Percentiles rank a stretch among this genome's conserved stretches.
Evolutionary conservation across 2,888 invertebrate genomes (phyloP).

Genomic region (Harpalus rubripes): DNA sequence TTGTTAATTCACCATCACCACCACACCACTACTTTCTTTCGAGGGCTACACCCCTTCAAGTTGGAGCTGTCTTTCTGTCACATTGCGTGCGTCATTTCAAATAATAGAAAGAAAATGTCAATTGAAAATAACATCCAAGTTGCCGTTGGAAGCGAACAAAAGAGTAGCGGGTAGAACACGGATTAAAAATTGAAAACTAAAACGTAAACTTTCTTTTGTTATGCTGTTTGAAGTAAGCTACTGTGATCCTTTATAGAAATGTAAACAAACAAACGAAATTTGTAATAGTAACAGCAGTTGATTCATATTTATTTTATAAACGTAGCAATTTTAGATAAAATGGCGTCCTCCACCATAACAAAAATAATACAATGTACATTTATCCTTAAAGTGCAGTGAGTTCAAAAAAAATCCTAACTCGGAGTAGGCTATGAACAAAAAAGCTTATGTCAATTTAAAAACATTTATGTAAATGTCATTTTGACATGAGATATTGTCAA

Average conservation of each 20-base stretch:
- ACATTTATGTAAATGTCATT: too few relatives aligned
- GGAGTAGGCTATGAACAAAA: too few relatives aligned
- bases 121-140: constrained; percentile 58
- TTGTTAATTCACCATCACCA: background rate
- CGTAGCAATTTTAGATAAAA: too few relatives aligned
- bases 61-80: constrained; percentile 31
- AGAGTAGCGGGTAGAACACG: constrained; percentile 48
- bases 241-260: constrained; percentile 3
- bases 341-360: too few relatives aligned
- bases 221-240: constrained; percentile 38
- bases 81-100: constrained; percentile 40
- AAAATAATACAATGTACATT: too few relatives aligned
- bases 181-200: constrained; percentile 56
- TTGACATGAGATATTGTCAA: too few relatives aligned
- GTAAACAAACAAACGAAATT: constrained; percentile 1
- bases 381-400: too few relatives aligned
- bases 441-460: too few relatives aligned
- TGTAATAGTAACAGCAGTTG: background rate
- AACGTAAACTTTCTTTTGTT: constrained; percentile 41
- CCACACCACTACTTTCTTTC: background rate
- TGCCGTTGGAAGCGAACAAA: constrained; percentile 57
- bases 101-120: constrained; percentile 60
- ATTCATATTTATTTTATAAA: background rate
- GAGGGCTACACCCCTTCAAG: background rate
- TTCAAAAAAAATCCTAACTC: too few relatives aligned